Base-by-base conservation (phyloP, 2,888 invertebrate species). In the Steinernema carpocapsae region DNA sequence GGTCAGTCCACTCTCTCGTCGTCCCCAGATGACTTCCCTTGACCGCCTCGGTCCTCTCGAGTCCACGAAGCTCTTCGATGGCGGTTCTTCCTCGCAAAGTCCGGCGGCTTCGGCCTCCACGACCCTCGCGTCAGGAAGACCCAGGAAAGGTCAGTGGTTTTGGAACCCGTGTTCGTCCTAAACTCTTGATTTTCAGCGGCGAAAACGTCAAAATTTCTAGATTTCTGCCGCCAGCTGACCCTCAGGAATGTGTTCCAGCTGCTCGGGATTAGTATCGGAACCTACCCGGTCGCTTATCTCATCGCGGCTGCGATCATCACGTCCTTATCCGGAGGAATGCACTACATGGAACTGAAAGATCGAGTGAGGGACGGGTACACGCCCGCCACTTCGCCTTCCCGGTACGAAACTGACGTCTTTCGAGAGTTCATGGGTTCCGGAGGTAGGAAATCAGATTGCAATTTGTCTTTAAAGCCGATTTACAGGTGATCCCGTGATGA, bases 361-460 rank as follows among this genome's bases (percentile, higher is more conserved):
- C 82, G 84, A 59, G 82, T 82, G 7, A 73, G 86, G 3, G 86
- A 86, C 72, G 86, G 86, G 12, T 86, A 86, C 76, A 87, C 86
- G 1, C 86, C 86, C 0, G 72, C 75, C 7, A 82, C 84, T 26
- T 84, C 84, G 6, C 74, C 77, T 26, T 79, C 86, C 0, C 73
- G 84, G 1, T 70, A 76, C 26, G 86, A 87, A 76, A 83, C 81
- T 22, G 74, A 81, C 26, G 73, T 80, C 7, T 80, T 82, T 70
- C 76, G 83, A 45, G 79, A 84, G 48, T 86, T 86, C 71, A 72
- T 83, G 37, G 80, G 79, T 10, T 80, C 84, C 3, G 77, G 78
- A 52, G 84, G 83, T 84, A 24, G 26, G 37, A 37, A 6, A 3
- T 37, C 4, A 45, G 24, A 45, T 2, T 26, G 7, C 32, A 14